Conservation (phyloP, 2,113 vertebrate genomes). For the Nothobranchius furzeri region DNA sequence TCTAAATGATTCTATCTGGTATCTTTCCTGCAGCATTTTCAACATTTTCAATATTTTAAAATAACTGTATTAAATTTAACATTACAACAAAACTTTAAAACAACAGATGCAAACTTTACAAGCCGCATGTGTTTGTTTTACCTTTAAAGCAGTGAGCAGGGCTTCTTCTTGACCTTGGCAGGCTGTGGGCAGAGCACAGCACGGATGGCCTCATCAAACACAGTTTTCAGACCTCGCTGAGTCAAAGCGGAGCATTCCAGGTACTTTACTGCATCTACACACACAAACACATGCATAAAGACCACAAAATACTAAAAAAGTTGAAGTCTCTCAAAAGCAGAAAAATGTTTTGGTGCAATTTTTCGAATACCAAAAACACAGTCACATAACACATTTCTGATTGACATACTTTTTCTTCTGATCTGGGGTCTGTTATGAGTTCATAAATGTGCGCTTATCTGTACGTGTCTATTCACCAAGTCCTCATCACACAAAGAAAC, state of each 20-base stretch:
- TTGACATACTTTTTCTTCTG: no score
- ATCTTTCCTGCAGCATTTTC: not conserved
- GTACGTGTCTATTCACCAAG: not conserved
- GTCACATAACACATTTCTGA: no score
- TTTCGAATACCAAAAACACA: no score
- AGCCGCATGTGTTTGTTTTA: slow-evolving; percentile 5
- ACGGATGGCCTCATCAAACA: slow-evolving; percentile 92
- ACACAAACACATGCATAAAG: not conserved
- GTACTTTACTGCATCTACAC: slow-evolving; percentile 89
- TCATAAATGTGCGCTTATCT: no score
- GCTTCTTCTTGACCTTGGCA: slow-evolving; percentile 80
- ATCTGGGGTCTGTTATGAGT: no score
- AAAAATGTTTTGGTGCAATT: no score
- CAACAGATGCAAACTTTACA: no score
- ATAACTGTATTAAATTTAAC: no score
- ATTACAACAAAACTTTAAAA: no score
- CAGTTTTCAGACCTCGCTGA: slow-evolving; percentile 89
- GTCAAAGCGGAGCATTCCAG: slow-evolving; percentile 92
- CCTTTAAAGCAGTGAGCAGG: slow-evolving; percentile 83
- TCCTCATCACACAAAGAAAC: not conserved
- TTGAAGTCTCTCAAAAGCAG: no score
- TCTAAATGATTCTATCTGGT: not conserved
- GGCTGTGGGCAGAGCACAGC: slow-evolving; percentile 90
- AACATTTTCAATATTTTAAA: no score
- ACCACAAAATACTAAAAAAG: not conserved